Percentiles rank a stretch among this genome's conserved stretches.
These are phyloP conservation scores for Cygnus buccinator DNA, from an alignment of 2,113 vertebrate species.

Conservation along the genomic window DNA sequence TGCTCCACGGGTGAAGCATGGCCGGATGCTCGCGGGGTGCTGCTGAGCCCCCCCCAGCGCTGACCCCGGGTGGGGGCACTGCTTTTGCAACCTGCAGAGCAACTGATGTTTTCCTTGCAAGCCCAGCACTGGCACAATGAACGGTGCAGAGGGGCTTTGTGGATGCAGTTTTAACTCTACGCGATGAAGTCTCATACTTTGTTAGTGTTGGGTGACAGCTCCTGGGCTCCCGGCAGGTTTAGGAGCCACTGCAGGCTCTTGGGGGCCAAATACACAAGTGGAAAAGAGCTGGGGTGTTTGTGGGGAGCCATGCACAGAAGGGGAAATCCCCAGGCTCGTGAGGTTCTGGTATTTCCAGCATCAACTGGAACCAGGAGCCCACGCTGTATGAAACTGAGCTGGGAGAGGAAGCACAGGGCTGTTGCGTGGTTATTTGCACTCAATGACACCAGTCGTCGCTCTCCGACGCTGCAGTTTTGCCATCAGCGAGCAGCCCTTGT, in stretches of 20 bases:
- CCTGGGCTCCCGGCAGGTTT: neutral
- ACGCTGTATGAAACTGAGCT: rapidly evolving
- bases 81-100: neutral
- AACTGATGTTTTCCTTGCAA: neutral
- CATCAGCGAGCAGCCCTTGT: neutral
- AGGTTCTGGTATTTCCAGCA: neutral
- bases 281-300: neutral
- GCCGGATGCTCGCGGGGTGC: rapidly evolving
- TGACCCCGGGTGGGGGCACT: rapidly evolving
- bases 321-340: neutral
- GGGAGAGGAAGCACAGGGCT: rapidly evolving
- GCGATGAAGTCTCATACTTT: rapidly evolving
- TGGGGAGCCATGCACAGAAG: rapidly evolving
- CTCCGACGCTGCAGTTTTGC: too few species aligned
- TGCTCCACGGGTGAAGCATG: rapidly evolving
- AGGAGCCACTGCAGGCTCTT: rapidly evolving
- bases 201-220: rapidly evolving
- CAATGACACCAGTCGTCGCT: rapidly evolving
- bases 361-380: neutral
- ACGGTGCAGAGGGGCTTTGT: rapidly evolving
- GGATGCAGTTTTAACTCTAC: neutral
- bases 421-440: rapidly evolving
- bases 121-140: neutral
- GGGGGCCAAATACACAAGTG: rapidly evolving
- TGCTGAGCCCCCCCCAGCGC: neutral